A percentile compares a stretch with the other conserved stretches of the same genome.
These are phyloP conservation scores for Drosophila austrosaltans DNA, from an alignment of 2,888 invertebrate species.

Conservation along the genomic window DNA sequence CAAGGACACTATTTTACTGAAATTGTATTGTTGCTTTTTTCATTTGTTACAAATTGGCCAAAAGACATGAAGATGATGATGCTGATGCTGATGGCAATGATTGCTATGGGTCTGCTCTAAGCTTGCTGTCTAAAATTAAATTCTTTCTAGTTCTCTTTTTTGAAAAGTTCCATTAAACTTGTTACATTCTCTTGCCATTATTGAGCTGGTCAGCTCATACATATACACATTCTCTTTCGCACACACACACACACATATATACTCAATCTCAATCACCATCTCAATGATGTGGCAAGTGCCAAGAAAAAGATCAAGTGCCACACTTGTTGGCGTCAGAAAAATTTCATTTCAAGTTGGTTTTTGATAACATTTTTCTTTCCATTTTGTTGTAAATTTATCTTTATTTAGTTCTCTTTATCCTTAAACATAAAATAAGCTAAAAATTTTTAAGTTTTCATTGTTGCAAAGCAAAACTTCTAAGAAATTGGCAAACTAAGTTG, in stretches of 20 bases:
- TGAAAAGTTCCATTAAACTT: conserved; percentile 36
- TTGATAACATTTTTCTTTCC: conserved; percentile 44
- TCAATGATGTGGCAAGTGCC: conserved; percentile 54
- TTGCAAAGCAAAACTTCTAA: no score
- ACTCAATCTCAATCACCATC: conserved; percentile 53
- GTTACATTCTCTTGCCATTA: conserved; percentile 38
- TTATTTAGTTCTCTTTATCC: conserved; percentile 1
- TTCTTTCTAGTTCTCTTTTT: conserved; percentile 48
- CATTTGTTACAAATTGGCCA: conserved; percentile 67
- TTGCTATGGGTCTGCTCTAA: conserved; percentile 34
- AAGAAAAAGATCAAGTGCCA: conserved; percentile 74
- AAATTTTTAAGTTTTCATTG: not conserved
- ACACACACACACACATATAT: conserved; percentile 36
- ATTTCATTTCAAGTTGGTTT: conserved; percentile 63
- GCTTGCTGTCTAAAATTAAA: conserved; percentile 71
- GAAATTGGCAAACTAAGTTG: no score
- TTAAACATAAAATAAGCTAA: not conserved
- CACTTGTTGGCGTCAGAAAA: conserved; percentile 77
- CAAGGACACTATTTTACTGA: conserved; percentile 22
- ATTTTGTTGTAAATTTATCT: conserved; percentile 30
- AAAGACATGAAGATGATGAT: conserved; percentile 50
- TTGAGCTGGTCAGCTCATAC: conserved; percentile 41
- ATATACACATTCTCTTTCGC: conserved; percentile 52
- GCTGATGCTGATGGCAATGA: conserved; percentile 41
- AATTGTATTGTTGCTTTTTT: conserved; percentile 54